Evolutionary conservation across 2,113 vertebrate species (phyloP), one percentile per base, ranked within the genome.

Genomic region (Strigops habroptila): DNA sequence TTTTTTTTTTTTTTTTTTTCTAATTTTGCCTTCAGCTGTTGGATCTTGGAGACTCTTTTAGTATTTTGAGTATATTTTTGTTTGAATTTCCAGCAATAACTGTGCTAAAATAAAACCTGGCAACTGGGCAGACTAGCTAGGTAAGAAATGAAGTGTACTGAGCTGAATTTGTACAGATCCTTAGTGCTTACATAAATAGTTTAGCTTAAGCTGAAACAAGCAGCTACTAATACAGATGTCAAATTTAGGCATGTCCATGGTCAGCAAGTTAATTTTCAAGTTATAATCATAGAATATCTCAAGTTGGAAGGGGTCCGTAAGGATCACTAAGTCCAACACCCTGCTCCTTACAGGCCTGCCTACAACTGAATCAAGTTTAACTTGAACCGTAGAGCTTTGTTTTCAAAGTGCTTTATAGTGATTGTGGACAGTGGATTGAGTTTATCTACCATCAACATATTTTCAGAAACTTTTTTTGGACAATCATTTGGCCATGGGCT

Each of bases 1-100:
- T 39, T 39, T 39, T 39, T 39, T 39, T 39, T 39, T 39, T 39
- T 39, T 39, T 27, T 80, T 94, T 91, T 71, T 86, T 49, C 93
- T 96, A 91, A 82, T 90, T 94, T 85, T 95, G 73, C 77, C 76
- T 69, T 95, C 86, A 92, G 95, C 96, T 93, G 86, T 93, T 84
- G 69, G 69, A 44, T 96, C 91, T 84, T 65, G 48, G 69, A 79
- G 83, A 35, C 83, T 92, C 55, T 92, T 90, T 90, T 84, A 86
- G 77, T 93, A 78, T 93, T 93, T 91, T 41, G 39, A 92, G 83
- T 95, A 3, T 96, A 95, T 95, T 93, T 95, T 91, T 75, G 51
- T 83, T 95, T 84, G 77, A 95, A 86, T 65, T 89, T 91, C 88
- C 77, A 91, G 83, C 60, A 93, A 71, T 93, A 96, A 89, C 86